phyloP scores from a whole-genome alignment of 2,888 invertebrate species.

The Andrena bicolor region DNA sequence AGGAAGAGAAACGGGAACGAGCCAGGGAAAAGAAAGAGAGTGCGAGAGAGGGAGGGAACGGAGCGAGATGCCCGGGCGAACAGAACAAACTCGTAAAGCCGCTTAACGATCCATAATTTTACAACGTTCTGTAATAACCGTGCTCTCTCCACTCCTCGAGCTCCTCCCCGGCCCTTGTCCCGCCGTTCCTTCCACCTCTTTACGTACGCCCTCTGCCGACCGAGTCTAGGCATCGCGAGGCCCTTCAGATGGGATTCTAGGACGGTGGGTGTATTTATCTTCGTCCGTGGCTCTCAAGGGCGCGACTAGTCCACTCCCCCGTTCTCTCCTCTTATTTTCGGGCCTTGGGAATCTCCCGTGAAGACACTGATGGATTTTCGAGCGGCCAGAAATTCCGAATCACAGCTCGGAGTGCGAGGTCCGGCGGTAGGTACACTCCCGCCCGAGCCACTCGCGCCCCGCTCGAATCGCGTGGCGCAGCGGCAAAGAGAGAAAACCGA shows the following conservation, averaged over 20 bases:
- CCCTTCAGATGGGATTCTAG: constrained; percentile 60
- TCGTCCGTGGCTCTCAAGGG: constrained; percentile 66
- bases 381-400: constrained; percentile 5
- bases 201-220: constrained; percentile 48
- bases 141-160: constrained; percentile 59
- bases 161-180: constrained; percentile 43
- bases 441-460: no score
- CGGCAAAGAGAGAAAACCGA: not conserved
- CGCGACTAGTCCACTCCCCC: constrained; percentile 41
- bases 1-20: constrained; percentile 32
- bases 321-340: constrained; percentile 22
- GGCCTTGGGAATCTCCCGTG: constrained; percentile 12
- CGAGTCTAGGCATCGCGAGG: constrained; percentile 41
- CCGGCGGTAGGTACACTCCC: no score
- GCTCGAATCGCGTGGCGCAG: no score
- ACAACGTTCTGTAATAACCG: constrained; percentile 81
- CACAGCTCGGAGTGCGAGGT: constrained; percentile 1
- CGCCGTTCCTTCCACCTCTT: constrained; percentile 45
- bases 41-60: constrained; percentile 51
- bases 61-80: constrained; percentile 71
- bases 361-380: not conserved
- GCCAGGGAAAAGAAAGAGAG: constrained; percentile 34
- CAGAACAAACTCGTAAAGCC: constrained; percentile 82
- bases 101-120: constrained; percentile 83
- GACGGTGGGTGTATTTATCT: constrained; percentile 72